A percentile compares a stretch with the other conserved stretches of the same genome.
Evolutionary conservation across 37 sponge, comb jelly and placozoan species (phyloP).

Genomic region (Tethya wilhelma): DNA sequence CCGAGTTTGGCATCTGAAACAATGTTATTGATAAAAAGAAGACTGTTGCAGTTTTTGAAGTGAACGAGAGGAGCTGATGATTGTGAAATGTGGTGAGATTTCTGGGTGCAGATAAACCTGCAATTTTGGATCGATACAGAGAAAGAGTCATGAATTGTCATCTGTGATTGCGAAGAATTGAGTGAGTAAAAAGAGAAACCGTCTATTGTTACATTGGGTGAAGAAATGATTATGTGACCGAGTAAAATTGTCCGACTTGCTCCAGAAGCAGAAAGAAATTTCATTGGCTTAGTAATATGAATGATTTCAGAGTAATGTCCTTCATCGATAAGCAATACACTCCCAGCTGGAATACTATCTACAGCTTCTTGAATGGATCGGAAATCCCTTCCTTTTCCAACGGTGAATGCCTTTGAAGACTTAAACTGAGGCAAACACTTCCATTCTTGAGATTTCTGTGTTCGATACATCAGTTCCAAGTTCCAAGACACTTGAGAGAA

Average conservation of each 20-base stretch:
- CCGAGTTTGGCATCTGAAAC: neutral
- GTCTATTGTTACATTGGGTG: slow-evolving; percentile 33
- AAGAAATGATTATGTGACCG: slow-evolving; percentile 9
- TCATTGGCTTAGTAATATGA: slow-evolving; percentile 36
- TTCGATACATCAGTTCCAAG: neutral
- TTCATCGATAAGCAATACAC: neutral
- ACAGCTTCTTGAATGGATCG: slow-evolving; percentile 32
- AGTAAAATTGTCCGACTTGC: neutral
- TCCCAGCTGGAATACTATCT: slow-evolving; percentile 7
- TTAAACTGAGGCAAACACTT: neutral
- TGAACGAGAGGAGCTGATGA: neutral
- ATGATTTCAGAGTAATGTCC: slow-evolving; percentile 37
- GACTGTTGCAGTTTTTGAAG: slow-evolving; percentile 5
- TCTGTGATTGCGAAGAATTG: neutral
- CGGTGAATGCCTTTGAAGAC: neutral
- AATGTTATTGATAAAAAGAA: slow-evolving; percentile 14
- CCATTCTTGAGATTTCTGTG: neutral
- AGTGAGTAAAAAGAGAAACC: slow-evolving; percentile 34
- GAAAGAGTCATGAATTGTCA: neutral
- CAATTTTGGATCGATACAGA: slow-evolving; percentile 20
- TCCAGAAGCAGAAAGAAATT: neutral
- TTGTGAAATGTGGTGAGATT: neutral
- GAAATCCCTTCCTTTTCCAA: neutral
- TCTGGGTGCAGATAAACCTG: neutral
- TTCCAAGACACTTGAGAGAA: neutral